These are phyloP conservation scores for Laupala kohalensis DNA, from an alignment of 1,140 invertebrate species.

Conservation along the genomic window DNA sequence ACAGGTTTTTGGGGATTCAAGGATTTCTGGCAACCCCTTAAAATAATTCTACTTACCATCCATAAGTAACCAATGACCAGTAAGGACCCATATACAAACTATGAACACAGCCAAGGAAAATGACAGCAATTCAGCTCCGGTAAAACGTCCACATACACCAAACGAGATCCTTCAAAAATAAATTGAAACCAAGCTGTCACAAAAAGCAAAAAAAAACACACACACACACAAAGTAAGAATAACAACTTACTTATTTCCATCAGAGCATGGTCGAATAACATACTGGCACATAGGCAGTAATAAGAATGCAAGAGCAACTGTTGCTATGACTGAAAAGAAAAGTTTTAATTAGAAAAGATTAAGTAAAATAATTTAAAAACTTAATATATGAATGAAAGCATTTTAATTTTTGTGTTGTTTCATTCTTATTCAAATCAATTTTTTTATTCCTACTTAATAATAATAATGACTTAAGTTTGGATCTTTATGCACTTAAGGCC, in stretches of 20 bases:
- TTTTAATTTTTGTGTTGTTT: not conserved
- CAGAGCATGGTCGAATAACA: constrained; percentile 74
- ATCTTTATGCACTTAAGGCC: too few species aligned
- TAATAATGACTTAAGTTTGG: too few species aligned
- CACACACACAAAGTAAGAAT: not conserved
- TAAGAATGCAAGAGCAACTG: constrained; percentile 88
- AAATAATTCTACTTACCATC: constrained; percentile 68
- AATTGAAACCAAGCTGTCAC: not conserved
- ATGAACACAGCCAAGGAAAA: constrained; percentile 85
- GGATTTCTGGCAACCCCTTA: too few species aligned
- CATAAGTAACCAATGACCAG: constrained; percentile 95
- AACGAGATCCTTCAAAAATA: constrained; percentile 61
- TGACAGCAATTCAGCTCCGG: constrained; percentile 83
- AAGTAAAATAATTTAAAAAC: not conserved
- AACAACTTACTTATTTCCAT: constrained; percentile 47
- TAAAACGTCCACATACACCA: constrained; percentile 78
- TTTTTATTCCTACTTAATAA: too few species aligned
- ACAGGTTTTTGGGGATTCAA: too few species aligned
- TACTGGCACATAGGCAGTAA: constrained; percentile 95
- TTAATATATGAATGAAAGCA: not conserved
- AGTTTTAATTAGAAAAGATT: constrained; percentile 13
- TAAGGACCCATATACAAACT: constrained; percentile 92
- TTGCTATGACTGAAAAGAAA: constrained; percentile 75
- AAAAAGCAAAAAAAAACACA: not conserved
- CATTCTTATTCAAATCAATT: not conserved